Percentiles rank a stretch among this genome's conserved stretches.
These are phyloP conservation scores for Drosophila atroscutellata DNA, from an alignment of 2,888 invertebrate species.

Conservation along the genomic window DNA sequence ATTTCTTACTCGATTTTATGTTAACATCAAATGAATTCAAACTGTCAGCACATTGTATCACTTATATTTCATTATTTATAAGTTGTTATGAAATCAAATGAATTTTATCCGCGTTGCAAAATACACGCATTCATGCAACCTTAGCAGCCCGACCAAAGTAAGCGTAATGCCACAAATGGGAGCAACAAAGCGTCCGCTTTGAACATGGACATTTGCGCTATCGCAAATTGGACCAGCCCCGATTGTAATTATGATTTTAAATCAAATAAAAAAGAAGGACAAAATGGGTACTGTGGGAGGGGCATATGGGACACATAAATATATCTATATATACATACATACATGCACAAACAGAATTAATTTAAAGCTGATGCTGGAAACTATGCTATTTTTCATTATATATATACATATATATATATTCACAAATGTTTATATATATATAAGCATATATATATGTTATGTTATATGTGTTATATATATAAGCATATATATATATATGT, in stretches of 20 bases:
- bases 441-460: background rate
- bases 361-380: conserved; percentile 57
- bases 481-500: conserved; percentile 2
- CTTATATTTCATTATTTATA: background rate
- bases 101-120: background rate
- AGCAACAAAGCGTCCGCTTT: background rate
- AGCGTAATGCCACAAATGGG: background rate
- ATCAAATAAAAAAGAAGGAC: background rate
- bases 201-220: background rate
- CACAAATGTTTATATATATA: background rate
- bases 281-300: background rate
- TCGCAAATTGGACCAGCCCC: background rate
- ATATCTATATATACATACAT: background rate
- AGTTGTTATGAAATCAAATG: background rate
- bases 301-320: conserved; percentile 38
- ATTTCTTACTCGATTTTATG: background rate
- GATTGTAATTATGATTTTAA: background rate
- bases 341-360: conserved; percentile 52
- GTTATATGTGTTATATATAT: background rate
- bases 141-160: background rate
- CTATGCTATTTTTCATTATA: conserved; percentile 23
- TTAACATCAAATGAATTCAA: background rate
- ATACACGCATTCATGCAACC: background rate
- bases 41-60: background rate
- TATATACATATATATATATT: background rate